Conservation (phyloP, 2,113 vertebrate species). For the Protomyctophum bolini region DNA sequence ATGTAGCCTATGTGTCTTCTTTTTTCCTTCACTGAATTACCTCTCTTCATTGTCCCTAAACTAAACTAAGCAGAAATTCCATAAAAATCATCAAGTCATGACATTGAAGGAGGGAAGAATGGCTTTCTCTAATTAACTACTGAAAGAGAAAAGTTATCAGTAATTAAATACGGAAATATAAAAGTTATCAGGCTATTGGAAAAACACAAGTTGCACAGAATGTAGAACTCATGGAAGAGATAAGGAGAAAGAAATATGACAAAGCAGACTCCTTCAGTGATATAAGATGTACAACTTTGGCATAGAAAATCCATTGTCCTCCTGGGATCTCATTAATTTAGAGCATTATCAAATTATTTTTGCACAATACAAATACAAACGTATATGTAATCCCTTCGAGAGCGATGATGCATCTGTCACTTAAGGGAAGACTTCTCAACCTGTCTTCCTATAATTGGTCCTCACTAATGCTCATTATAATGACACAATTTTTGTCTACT, state of each 20-base stretch:
- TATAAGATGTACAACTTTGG: not conserved
- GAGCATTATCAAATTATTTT: slow-evolving; percentile 38
- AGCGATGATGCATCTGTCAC: not conserved
- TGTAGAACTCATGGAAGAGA: slow-evolving; percentile 9
- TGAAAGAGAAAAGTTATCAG: not conserved
- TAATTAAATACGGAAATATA: not conserved
- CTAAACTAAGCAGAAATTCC: no score
- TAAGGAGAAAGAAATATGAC: not conserved
- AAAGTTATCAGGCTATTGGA: not conserved
- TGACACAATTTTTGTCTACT: no score
- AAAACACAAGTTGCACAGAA: not conserved
- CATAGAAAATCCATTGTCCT: slow-evolving; percentile 32
- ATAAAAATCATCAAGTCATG: no score
- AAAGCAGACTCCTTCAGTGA: not conserved
- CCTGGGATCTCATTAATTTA: slow-evolving; percentile 42
- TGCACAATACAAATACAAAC: slow-evolving; percentile 23
- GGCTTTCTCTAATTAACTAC: not conserved
- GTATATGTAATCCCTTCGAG: not conserved
- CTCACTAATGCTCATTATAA: no score
- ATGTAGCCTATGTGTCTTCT: no score
- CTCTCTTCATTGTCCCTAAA: no score
- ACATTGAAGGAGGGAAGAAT: not conserved
- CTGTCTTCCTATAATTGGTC: no score
- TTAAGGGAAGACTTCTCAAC: not conserved
- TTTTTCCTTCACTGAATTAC: no score